Base-by-base conservation (phyloP, 2,888 invertebrate genomes). In the Mycalesis mineus region DNA sequence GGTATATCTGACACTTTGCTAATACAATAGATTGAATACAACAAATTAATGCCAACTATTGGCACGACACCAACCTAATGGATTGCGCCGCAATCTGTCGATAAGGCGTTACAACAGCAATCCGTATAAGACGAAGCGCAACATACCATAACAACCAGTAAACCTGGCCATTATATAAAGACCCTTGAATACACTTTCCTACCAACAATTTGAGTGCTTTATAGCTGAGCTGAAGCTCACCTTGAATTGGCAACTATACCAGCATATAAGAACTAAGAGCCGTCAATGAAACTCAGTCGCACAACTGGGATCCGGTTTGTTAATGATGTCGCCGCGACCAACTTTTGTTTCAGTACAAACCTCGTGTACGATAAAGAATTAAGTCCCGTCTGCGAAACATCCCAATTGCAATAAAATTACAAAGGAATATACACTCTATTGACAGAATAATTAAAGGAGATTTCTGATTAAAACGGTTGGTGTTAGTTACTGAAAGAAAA, bases 341-440 rank as follows among this genome's bases (percentile, higher is more conserved):
- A 82, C 82, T 82, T 82, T 80, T 80, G 79, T 81, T 77, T 78
- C 71, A 78, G 72, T 71, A 71, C 68, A 65, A 70, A 69, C 69
- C 71, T 75, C 71, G 67, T 80, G 73, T 72, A 78, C 73, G 72
- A 75, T 77, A 75, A 76, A 74, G 70, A 67, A 65, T 58, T 62
- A 31, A 63, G 60, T 62, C 51, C 61, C 65, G 55, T 31, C 45
- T 57, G 57, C 7, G 28, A 15, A 58, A 59, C 8, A 17, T 11
- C 41, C 1, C 49, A 55, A 54, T 15, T 49, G 14, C 13, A 2
- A 15, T 13, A 28, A 13, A 29, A 41, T 7, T 47, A 9, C 31
- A 55, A 11, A 9, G 17, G 9, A 60, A 50, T 51, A 22, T 17
- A 7, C 39, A 54, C 33, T 39, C 49, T 58, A 57, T 17, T 2